Conservation (phyloP, 2,888 invertebrate species). For the Drosophila cognata region DNA sequence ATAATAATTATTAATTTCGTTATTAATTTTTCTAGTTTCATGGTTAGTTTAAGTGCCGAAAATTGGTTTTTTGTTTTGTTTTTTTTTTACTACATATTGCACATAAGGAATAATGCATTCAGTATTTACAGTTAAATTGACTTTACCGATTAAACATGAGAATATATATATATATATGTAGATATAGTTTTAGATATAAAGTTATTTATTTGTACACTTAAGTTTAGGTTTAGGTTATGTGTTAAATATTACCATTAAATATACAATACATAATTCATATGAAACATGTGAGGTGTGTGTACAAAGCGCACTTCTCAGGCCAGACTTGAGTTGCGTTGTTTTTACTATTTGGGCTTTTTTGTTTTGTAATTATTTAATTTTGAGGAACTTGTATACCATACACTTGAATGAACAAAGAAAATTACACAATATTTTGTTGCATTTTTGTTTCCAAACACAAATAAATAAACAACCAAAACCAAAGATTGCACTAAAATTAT, state of each 20-base stretch:
- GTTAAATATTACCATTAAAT: slow-evolving; percentile 42
- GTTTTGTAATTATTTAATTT: slow-evolving; percentile 79
- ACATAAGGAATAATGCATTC: slow-evolving; percentile 50
- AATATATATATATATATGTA: slow-evolving; percentile 1
- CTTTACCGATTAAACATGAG: slow-evolving; percentile 36
- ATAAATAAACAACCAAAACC: slow-evolving; percentile 47
- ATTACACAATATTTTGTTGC: slow-evolving; percentile 82
- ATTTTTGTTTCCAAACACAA: slow-evolving; percentile 42
- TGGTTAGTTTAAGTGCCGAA: slow-evolving; percentile 36
- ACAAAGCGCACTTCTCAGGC: slow-evolving; percentile 60
- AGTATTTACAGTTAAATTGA: slow-evolving; percentile 70
- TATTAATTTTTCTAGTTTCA: slow-evolving; percentile 51
- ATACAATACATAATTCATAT: slow-evolving; percentile 74
- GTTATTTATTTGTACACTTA: slow-evolving; percentile 38
- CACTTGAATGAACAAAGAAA: slow-evolving; percentile 84
- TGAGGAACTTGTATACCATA: slow-evolving; percentile 93
- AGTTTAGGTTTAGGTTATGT: slow-evolving; percentile 37
- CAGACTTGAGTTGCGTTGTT: slow-evolving; percentile 67
- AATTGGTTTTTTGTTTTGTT: slow-evolving; percentile 11
- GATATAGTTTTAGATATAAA: slow-evolving; percentile 4
- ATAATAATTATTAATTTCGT: slow-evolving; percentile 35
- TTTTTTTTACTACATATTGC: slow-evolving; percentile 54
- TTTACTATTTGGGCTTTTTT: slow-evolving; percentile 74
- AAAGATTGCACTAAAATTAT: slow-evolving; percentile 80
- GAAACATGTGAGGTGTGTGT: slow-evolving; percentile 76